Evolutionary conservation across 2,113 vertebrate genomes (phyloP).

Genomic region (Rutilus rutilus): DNA sequence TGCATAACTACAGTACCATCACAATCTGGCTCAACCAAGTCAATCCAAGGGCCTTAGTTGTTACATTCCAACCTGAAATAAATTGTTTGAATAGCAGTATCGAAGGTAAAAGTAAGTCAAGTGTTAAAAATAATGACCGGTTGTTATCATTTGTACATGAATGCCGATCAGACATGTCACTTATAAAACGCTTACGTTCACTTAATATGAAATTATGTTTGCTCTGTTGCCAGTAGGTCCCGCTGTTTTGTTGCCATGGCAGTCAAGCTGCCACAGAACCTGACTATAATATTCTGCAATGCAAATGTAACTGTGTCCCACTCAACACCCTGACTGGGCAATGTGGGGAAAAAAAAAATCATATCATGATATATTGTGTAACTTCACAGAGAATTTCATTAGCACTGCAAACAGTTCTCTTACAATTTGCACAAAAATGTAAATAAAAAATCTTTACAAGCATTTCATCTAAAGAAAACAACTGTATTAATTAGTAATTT

Average conservation of each 20-base stretch:
- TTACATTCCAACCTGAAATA: constrained; percentile 1
- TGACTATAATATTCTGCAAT: constrained; percentile 35
- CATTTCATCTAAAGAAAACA: background rate
- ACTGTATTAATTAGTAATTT: background rate
- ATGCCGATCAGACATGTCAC: background rate
- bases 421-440: background rate
- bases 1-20: background rate
- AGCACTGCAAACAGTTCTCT: background rate
- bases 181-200: background rate
- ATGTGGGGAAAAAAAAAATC: background rate
- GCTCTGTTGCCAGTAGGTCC: background rate
- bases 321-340: background rate
- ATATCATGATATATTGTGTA: constrained; percentile 11
- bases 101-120: constrained; percentile 13
- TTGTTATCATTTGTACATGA: background rate
- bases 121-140: constrained; percentile 11
- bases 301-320: constrained; percentile 14
- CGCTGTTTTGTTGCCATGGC: constrained; percentile 29
- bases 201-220: constrained; percentile 18
- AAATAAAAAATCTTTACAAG: background rate
- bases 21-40: constrained; percentile 25
- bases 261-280: constrained; percentile 12
- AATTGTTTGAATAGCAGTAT: constrained; percentile 9
- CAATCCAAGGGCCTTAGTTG: background rate
- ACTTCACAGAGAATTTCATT: constrained; percentile 31